Percentiles rank a stretch among this genome's conserved stretches.
Evolutionary conservation across 2,113 vertebrate genomes (phyloP).

Genomic region (Leucosticte australis): DNA sequence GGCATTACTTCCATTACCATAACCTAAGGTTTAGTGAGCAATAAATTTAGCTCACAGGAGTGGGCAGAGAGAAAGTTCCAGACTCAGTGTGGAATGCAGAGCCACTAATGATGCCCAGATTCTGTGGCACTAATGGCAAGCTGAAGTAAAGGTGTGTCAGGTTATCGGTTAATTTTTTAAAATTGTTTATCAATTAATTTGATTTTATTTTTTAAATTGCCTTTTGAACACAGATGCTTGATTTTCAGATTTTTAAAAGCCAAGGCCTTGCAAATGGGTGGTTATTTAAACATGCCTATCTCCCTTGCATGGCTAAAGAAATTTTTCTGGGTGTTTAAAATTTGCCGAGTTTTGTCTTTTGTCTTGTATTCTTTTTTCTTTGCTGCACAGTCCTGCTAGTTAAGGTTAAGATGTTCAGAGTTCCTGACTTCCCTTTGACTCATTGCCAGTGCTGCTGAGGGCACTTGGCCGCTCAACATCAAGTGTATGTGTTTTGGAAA

Average conservation of each 20-base stretch:
- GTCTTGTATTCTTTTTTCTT: neutral
- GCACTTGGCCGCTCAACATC: neutral
- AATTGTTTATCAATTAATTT: neutral
- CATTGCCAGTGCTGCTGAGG: neutral
- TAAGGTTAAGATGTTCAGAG: neutral
- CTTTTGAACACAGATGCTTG: neutral
- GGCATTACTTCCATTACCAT: neutral
- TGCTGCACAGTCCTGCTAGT: neutral
- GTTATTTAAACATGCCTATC: neutral
- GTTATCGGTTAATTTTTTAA: neutral
- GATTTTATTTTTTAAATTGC: no score
- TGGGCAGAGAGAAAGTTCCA: neutral
- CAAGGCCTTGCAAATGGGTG: neutral
- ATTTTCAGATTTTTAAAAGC: neutral
- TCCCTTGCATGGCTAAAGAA: neutral
- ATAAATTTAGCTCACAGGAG: neutral
- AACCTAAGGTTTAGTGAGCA: neutral
- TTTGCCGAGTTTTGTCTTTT: neutral
- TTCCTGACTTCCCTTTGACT: neutral
- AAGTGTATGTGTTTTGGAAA: neutral
- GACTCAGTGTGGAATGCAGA: neutral
- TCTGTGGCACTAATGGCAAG: neutral
- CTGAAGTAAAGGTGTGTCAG: neutral
- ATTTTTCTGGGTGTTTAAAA: neutral
- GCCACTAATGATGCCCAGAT: neutral